Conservation (phyloP, 2,888 invertebrate species). For the Cantharis lateralis region DNA sequence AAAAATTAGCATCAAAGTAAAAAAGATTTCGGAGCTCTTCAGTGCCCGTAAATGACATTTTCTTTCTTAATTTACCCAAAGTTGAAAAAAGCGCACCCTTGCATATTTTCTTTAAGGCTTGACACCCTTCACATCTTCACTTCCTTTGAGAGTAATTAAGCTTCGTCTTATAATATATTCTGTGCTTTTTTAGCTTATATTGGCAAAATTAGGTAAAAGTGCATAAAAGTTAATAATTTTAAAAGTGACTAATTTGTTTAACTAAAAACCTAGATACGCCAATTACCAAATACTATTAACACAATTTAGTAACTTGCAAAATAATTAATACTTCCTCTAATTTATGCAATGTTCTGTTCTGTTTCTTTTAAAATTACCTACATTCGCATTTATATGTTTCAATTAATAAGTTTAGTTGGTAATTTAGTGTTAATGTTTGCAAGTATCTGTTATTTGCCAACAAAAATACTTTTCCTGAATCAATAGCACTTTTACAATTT, state of each 20-base stretch:
- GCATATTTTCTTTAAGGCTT: background rate
- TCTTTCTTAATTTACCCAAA: background rate
- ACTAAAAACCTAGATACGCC: background rate
- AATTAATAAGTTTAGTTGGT: background rate
- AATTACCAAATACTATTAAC: background rate
- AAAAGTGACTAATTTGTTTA: background rate
- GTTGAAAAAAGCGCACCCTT: background rate
- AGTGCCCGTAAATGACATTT: background rate
- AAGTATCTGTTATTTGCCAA: background rate
- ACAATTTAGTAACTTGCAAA: background rate
- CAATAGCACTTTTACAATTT: background rate
- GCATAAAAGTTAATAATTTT: background rate
- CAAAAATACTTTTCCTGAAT: background rate
- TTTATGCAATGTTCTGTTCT: background rate
- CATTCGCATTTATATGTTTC: background rate
- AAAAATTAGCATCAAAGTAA: background rate
- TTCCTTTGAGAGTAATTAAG: background rate
- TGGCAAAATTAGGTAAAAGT: background rate
- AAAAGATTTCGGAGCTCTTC: background rate
- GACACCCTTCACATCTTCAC: background rate
- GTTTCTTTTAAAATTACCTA: background rate
- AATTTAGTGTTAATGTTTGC: background rate
- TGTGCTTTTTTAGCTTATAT: background rate
- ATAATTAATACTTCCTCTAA: background rate
- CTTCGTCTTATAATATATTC: background rate